phyloP scores from a whole-genome alignment of 2,113 vertebrate species.

The Dolichotis patagonum region DNA sequence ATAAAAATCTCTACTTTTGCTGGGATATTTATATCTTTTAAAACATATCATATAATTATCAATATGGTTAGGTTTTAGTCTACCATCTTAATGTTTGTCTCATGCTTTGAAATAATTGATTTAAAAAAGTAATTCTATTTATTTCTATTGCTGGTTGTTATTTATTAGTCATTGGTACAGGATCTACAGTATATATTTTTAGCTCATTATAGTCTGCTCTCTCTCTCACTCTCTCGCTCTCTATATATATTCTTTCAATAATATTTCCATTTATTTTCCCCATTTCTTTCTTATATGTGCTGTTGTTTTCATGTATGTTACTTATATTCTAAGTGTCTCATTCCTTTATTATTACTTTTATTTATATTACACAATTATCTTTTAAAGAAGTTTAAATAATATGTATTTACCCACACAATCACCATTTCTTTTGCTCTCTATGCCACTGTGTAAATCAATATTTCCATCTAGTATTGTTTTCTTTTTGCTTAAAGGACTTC shows the following conservation, averaged over 20 bases:
- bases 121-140: neutral
- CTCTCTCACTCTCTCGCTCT: too few relatives aligned
- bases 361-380: neutral
- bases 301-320: neutral
- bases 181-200: neutral
- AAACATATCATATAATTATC: neutral
- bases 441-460: neutral
- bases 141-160: neutral
- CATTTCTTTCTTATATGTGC: neutral
- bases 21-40: neutral
- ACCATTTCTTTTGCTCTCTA: neutral
- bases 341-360: neutral
- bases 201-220: neutral
- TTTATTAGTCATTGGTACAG: neutral
- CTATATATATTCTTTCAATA: too few relatives aligned
- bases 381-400: conserved; percentile 6
- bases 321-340: neutral
- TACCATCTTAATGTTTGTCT: neutral
- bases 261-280: neutral
- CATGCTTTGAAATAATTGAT: neutral
- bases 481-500: neutral
- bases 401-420: neutral
- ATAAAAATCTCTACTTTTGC: neutral
- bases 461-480: neutral
- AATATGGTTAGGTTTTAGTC: neutral